Percentiles rank a stretch among this genome's conserved stretches.
phyloP scores from a whole-genome alignment of 2,797 vertebrate genomes.

The Enteromius argenteus region DNA sequence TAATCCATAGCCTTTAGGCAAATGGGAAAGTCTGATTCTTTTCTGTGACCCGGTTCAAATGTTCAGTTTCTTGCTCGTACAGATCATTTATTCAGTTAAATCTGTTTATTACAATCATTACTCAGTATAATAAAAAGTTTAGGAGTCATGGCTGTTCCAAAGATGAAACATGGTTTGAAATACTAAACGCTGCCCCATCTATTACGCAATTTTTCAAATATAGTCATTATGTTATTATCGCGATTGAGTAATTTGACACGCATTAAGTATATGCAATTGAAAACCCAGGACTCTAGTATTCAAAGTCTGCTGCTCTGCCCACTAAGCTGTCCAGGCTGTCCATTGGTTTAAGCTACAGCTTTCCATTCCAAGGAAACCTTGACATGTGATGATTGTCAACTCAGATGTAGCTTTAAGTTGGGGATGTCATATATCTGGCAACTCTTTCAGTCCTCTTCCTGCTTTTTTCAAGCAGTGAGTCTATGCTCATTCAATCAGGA shows the following conservation, averaged over 20 bases:
- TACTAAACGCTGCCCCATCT: not conserved
- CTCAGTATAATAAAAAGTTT: constrained; percentile 3
- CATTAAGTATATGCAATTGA: constrained; percentile 5
- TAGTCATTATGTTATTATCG: constrained; percentile 3
- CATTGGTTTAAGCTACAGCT: constrained; percentile 17
- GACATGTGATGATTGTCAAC: not conserved
- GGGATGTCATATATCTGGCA: constrained; percentile 20
- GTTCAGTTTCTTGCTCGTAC: not conserved
- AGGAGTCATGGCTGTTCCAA: not conserved
- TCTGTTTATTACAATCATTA: not conserved
- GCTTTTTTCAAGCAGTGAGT: not conserved
- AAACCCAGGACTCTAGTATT: not conserved
- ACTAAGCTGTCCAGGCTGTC: constrained; percentile 4
- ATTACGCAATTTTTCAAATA: constrained; percentile 12
- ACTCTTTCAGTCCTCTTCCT: not conserved
- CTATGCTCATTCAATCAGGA: not conserved
- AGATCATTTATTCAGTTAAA: not conserved
- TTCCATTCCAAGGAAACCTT: constrained; percentile 11
- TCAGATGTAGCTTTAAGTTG: constrained; percentile 2
- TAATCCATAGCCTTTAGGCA: not conserved
- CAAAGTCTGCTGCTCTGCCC: not conserved
- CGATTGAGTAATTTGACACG: not conserved
- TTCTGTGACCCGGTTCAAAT: not conserved
- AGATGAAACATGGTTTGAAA: constrained; percentile 10
- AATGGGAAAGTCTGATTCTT: not conserved